Percentiles rank a stretch among this genome's conserved stretches.
Evolutionary conservation across 2,797 vertebrate species (phyloP).

Genomic region (Chaunax sp.): DNA sequence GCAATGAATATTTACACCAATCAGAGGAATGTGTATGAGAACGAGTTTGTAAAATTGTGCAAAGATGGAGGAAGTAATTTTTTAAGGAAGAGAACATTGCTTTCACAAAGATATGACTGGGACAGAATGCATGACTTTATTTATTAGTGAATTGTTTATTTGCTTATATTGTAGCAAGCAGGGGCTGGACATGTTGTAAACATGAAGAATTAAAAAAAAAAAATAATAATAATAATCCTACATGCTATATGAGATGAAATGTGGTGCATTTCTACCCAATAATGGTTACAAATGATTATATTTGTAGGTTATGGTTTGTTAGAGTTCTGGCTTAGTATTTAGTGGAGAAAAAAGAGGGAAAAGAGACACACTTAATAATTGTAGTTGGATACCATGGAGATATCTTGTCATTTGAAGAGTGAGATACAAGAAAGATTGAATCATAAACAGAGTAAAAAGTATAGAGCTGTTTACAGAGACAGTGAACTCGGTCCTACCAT

Average conservation of each 20-base stretch:
- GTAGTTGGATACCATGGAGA: neutral
- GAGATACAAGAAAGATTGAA: slow-evolving; percentile 1
- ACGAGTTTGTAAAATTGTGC: neutral
- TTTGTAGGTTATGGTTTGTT: neutral
- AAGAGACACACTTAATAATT: neutral
- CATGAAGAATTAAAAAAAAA: no score
- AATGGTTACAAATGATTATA: neutral
- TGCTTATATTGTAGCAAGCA: neutral
- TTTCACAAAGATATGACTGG: neutral
- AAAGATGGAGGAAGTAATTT: neutral
- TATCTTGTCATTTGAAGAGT: neutral
- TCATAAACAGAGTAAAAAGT: neutral
- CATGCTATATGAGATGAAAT: neutral
- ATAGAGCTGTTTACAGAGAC: neutral
- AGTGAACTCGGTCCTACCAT: slow-evolving; percentile 84
- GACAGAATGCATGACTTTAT: neutral
- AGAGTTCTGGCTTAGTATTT: neutral
- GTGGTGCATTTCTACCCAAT: neutral
- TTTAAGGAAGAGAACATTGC: neutral
- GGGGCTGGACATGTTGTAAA: no score
- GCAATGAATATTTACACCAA: neutral
- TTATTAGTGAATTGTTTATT: neutral
- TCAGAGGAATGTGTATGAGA: neutral
- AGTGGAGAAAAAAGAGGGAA: neutral
- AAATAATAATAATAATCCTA: no score